A percentile compares a stretch with the other conserved stretches of the same genome.
Conservation (phyloP, 2,797 vertebrate genomes). For the Halcyon chelicuti region DNA sequence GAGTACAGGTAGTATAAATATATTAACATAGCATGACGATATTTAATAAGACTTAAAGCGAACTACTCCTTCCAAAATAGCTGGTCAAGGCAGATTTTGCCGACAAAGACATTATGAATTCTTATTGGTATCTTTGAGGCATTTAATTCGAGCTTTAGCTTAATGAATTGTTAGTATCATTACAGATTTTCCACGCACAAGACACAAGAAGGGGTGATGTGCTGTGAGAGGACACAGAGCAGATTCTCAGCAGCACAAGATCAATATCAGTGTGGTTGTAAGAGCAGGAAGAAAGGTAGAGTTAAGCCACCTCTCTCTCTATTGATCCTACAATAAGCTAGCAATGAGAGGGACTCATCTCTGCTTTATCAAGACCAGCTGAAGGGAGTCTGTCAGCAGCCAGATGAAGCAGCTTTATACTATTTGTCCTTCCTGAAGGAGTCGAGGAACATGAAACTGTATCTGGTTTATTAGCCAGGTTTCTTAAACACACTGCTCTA, state of each 20-base stretch:
- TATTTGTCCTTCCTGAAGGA: neutral
- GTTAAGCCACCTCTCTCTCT: neutral
- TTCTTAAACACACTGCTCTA: neutral
- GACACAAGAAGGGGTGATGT: neutral
- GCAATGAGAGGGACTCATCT: neutral
- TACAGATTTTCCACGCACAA: neutral
- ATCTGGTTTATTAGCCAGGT: neutral
- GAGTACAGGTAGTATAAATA: neutral
- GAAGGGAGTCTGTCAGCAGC: neutral
- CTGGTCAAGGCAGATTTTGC: neutral
- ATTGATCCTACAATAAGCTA: neutral
- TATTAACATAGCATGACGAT: neutral
- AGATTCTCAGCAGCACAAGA: neutral
- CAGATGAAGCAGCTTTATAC: neutral
- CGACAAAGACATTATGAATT: neutral
- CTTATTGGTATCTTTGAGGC: neutral
- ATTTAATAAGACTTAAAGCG: neutral
- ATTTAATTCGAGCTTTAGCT: neutral
- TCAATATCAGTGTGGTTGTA: neutral
- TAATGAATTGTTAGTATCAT: neutral
- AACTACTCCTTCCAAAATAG: neutral
- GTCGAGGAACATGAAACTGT: neutral
- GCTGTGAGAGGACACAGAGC: neutral
- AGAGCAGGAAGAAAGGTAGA: neutral
- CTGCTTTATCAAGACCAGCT: neutral